These are phyloP conservation scores for Cactoblastis cactorum DNA, from an alignment of 2,888 invertebrate genomes.

Conservation along the genomic window DNA sequence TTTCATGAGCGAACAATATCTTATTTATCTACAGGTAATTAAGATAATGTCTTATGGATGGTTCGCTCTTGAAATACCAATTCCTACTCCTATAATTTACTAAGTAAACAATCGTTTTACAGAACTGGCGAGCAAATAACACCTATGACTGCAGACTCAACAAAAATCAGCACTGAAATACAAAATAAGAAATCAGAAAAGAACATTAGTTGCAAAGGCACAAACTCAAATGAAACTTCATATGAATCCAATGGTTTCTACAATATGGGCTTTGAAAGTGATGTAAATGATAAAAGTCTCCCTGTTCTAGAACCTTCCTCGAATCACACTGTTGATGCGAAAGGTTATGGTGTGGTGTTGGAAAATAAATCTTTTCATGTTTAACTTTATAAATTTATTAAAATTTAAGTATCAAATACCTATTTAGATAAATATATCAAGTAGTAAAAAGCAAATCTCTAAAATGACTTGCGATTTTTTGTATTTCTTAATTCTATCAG, in stretches of 20 bases:
- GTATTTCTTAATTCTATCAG: too few species aligned
- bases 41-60: too few species aligned
- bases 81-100: background rate
- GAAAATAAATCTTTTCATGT: constrained; percentile 30
- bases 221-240: constrained; percentile 2
- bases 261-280: constrained; percentile 34
- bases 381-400: too few species aligned
- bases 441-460: too few species aligned
- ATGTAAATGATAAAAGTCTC: constrained; percentile 12
- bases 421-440: too few species aligned
- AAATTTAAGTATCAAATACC: too few species aligned
- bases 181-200: constrained; percentile 7
- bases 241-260: constrained; percentile 25
- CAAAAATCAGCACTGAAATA: constrained; percentile 14
- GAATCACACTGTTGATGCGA: constrained; percentile 38
- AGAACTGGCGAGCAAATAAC: constrained; percentile 33
- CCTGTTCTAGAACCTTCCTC: constrained; percentile 45
- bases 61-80: too few species aligned
- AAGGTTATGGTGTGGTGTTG: constrained; percentile 28
- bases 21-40: too few species aligned
- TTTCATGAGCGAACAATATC: too few species aligned
- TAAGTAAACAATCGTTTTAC: constrained; percentile 13
- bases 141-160: constrained; percentile 22
- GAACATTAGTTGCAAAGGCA: constrained; percentile 5
- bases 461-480: too few species aligned